Evolutionary conservation across 2,888 invertebrate genomes (phyloP), one percentile per base, ranked within the genome.

Genomic region (Liodrosophila aerea): DNA sequence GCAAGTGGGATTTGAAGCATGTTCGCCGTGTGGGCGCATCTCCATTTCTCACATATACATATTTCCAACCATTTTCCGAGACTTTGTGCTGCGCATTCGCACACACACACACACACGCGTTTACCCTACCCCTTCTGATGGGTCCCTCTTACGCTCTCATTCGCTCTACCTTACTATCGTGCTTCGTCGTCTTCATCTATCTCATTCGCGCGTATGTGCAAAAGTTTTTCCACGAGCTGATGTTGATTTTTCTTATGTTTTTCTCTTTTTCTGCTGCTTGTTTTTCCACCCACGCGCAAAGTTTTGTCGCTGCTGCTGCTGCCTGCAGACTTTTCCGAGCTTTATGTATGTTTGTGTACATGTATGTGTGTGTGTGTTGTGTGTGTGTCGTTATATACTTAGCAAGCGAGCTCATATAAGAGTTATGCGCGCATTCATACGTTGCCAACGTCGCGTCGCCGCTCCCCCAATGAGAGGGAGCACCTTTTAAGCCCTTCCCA

Each of bases 401-500:
- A 60, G 47, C 51, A 16, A 58, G 36, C 51, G 18, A 59, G 36
- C 76, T 80, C 85, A 80, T 78, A 76, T 71, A 82, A 74, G 82
- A 82, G 80, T 84, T 84, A 84, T 73, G 71, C 73, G 67, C 73
- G 62, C 76, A 78, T 76, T 73, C 82, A 75, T 71, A 67, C 70
- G 62, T 78, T 54, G 59, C 57, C 63, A 34, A 27, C 44, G 47
- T n/a, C n/a, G 22, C 22, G 22, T 22, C 37, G 51, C 43, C 62
- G 50, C 37, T 64, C 61, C 69, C 58, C 80, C 69, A 71, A 60
- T 54, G 61, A 52, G 61, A 52, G 54, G 60, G 45, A 49, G 47
- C 44, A 49, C 9, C 54, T 44, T 16, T 60, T 45, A 58, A 73
- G 75, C 65, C 71, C 71, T 67, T 68, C 71, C 69, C 64, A 54